Evolutionary conservation across 2,797 vertebrate genomes (phyloP).

Genomic region (Acanthornis magna): DNA sequence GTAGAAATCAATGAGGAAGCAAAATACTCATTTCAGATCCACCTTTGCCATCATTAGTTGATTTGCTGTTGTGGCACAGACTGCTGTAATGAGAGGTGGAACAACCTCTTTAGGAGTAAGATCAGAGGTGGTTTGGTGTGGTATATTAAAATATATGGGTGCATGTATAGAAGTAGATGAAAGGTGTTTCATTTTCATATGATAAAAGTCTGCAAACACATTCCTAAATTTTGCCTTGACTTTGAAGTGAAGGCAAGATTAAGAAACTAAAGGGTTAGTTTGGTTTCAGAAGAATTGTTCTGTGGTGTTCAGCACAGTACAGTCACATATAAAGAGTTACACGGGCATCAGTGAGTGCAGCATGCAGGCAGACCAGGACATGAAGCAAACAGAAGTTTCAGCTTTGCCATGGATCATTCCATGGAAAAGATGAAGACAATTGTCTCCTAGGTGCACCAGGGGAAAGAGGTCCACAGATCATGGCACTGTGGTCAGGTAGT

Average conservation of each 20-base stretch:
- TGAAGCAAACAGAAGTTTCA: not conserved
- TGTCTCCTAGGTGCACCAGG: not conserved
- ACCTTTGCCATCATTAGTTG: not conserved
- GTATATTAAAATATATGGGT: not conserved
- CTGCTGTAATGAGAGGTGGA: not conserved
- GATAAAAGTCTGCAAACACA: not conserved
- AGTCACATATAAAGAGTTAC: not conserved
- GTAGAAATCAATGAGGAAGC: not conserved
- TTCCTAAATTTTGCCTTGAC: not conserved
- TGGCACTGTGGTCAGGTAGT: fast-evolving
- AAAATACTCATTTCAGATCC: not conserved
- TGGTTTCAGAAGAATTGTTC: not conserved
- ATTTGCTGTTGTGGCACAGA: not conserved
- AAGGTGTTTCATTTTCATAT: not conserved
- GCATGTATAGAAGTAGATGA: not conserved
- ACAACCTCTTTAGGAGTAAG: not conserved
- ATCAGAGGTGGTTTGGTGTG: not conserved
- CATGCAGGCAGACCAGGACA: not conserved
- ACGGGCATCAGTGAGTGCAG: not conserved
- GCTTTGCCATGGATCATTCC: not conserved
- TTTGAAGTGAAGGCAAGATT: not conserved
- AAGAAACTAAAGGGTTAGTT: not conserved
- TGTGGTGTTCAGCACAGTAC: not conserved
- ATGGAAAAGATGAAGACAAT: not conserved
- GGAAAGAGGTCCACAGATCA: not conserved